Evolutionary conservation across 1,140 invertebrate genomes (phyloP).

Genomic region (Apolygus lucorum): DNA sequence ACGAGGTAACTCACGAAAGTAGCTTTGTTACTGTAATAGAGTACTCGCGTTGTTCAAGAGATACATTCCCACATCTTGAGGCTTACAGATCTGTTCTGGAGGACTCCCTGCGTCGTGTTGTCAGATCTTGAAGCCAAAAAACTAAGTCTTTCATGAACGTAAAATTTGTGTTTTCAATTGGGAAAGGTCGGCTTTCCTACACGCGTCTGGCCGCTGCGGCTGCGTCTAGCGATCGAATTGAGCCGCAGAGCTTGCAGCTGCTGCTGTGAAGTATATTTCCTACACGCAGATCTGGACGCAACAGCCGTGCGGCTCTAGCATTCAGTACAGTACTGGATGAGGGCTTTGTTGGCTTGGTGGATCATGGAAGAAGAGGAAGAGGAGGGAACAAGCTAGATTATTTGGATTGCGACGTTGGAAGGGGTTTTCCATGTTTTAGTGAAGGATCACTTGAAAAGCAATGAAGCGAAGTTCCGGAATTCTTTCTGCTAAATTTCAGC

Average conservation of each 20-base stretch:
- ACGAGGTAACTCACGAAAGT: too few species aligned
- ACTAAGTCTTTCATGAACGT: too few species aligned
- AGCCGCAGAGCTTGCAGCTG: neutral
- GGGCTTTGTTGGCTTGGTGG: neutral
- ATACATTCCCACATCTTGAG: too few species aligned
- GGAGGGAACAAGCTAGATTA: neutral
- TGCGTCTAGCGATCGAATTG: neutral
- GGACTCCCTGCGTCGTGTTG: too few species aligned
- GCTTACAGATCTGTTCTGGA: too few species aligned
- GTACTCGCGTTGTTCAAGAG: too few species aligned
- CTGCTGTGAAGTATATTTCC: neutral
- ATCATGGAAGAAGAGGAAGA: neutral
- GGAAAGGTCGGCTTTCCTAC: neutral
- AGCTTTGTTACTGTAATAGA: too few species aligned
- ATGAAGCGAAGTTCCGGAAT: too few species aligned
- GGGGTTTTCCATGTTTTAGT: neutral
- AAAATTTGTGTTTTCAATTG: too few species aligned
- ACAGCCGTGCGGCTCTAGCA: neutral
- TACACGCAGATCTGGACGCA: neutral
- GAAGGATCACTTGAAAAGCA: neutral
- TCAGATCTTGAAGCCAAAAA: too few species aligned
- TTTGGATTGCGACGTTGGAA: neutral
- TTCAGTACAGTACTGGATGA: neutral
- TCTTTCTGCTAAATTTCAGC: too few species aligned
- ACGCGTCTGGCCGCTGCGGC: too few species aligned